These are phyloP conservation scores for Eubasilissa regina DNA, from an alignment of 1,140 invertebrate genomes.

Conservation along the genomic window DNA sequence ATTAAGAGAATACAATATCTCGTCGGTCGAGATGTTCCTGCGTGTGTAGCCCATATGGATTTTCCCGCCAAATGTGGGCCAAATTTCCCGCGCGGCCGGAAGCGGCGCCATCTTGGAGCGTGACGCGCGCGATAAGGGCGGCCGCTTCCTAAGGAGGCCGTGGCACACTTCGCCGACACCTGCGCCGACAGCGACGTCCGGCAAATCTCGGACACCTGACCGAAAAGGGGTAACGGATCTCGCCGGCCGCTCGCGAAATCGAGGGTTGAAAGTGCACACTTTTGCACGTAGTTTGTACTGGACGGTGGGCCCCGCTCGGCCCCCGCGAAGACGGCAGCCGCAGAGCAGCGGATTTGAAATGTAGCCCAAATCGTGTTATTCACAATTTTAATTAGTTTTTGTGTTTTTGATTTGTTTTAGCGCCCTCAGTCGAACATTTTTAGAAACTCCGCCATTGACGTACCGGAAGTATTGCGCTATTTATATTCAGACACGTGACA, in stretches of 20 bases:
- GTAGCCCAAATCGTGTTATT: slow-evolving; percentile 35
- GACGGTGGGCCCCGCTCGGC: background rate
- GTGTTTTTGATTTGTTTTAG: slow-evolving; percentile 22
- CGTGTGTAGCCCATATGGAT: slow-evolving; percentile 47
- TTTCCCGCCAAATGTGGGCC: slow-evolving; percentile 56
- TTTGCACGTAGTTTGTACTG: background rate
- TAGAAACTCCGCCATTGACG: background rate
- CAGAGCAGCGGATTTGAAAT: slow-evolving; percentile 37
- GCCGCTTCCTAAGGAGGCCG: slow-evolving; percentile 28
- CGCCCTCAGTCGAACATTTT: background rate
- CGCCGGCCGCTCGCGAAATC: no score
- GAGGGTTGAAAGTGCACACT: background rate
- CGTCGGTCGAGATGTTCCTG: background rate
- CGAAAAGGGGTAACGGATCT: background rate
- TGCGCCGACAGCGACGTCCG: background rate
- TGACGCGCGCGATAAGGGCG: slow-evolving; percentile 54
- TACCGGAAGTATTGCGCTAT: background rate
- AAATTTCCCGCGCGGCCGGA: slow-evolving; percentile 55
- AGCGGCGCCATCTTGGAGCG: slow-evolving; percentile 53
- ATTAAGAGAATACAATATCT: background rate
- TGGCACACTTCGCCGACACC: slow-evolving; percentile 29
- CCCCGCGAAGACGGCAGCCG: background rate
- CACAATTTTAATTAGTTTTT: slow-evolving; percentile 29
- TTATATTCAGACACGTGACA: background rate
- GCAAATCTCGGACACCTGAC: background rate